These are phyloP conservation scores for Thalassaphorura encarpata DNA, from an alignment of 1,140 invertebrate species.

Conservation along the genomic window DNA sequence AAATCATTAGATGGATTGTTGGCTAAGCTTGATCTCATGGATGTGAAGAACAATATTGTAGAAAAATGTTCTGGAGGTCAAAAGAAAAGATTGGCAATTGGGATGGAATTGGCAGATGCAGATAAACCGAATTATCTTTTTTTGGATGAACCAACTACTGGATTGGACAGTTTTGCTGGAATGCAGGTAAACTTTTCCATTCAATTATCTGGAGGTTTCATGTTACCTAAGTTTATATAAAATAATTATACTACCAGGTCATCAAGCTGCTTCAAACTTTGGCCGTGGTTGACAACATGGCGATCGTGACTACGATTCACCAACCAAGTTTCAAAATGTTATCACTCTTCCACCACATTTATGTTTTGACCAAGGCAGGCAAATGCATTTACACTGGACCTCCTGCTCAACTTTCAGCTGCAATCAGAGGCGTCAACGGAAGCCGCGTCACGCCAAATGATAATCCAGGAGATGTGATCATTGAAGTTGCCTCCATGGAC, in stretches of 20 bases:
- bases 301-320: slow-evolving; percentile 2
- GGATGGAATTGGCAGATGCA: slow-evolving; percentile 1
- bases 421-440: neutral
- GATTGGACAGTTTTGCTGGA: slow-evolving; percentile 16
- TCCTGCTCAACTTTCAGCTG: neutral
- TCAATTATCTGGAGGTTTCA: neutral
- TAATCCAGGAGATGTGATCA: slow-evolving; percentile 11
- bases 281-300: neutral
- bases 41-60: neutral
- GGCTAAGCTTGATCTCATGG: neutral
- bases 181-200: slow-evolving; percentile 2
- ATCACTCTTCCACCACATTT: neutral
- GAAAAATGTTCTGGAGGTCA: slow-evolving; percentile 13
- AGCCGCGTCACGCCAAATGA: neutral
- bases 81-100: slow-evolving; percentile 16
- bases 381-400: slow-evolving; percentile 5
- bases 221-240: neutral
- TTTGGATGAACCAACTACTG: slow-evolving; percentile 8
- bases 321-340: slow-evolving; percentile 19
- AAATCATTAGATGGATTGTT: neutral
- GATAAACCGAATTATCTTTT: slow-evolving; percentile 11
- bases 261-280: neutral
- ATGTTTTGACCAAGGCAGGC: slow-evolving; percentile 4
- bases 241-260: neutral
- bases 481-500: slow-evolving; percentile 10